These are phyloP conservation scores for Drosophila fungiperda DNA, from an alignment of 2,888 invertebrate genomes.

Conservation along the genomic window DNA sequence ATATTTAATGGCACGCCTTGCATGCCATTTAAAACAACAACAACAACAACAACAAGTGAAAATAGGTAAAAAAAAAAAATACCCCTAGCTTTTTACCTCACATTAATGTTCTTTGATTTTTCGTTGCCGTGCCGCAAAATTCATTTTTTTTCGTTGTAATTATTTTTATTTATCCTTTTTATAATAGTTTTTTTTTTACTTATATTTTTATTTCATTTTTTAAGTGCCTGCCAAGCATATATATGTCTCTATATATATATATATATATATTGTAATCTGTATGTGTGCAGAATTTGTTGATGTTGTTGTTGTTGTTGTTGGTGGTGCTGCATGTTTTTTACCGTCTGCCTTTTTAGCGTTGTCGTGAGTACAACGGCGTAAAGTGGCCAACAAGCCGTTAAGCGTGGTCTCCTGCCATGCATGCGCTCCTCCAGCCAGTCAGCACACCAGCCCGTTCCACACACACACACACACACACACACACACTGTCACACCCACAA, in stretches of 20 bases:
- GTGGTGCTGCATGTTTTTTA: slow-evolving; percentile 36
- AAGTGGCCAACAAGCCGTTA: slow-evolving; percentile 80
- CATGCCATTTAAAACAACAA: slow-evolving; percentile 37
- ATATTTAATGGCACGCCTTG: slow-evolving; percentile 54
- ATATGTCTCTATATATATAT: slow-evolving; percentile 1
- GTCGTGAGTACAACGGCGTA: slow-evolving; percentile 63
- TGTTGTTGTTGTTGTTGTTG: not conserved
- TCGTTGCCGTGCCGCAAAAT: slow-evolving; percentile 36
- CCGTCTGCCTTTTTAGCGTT: slow-evolving; percentile 44
- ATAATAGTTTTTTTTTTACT: not conserved
- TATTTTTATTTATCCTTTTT: slow-evolving; percentile 18
- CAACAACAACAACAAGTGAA: slow-evolving; percentile 4
- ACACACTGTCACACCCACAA: not conserved
- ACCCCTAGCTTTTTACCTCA: slow-evolving; percentile 32
- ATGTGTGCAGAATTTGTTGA: not conserved
- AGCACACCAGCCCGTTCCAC: not conserved
- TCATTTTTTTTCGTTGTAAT: slow-evolving; percentile 4
- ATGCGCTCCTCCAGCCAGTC: slow-evolving; percentile 27
- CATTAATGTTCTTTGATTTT: slow-evolving; percentile 63
- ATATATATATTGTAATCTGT: not conserved
- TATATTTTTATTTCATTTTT: slow-evolving; percentile 47
- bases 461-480: not conserved
- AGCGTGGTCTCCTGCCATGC: slow-evolving; percentile 53
- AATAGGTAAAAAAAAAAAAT: slow-evolving; percentile 12
- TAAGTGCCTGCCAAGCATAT: slow-evolving; percentile 34